Conservation (phyloP, 2,888 invertebrate genomes). For the Gonocerus acuteangulatus region DNA sequence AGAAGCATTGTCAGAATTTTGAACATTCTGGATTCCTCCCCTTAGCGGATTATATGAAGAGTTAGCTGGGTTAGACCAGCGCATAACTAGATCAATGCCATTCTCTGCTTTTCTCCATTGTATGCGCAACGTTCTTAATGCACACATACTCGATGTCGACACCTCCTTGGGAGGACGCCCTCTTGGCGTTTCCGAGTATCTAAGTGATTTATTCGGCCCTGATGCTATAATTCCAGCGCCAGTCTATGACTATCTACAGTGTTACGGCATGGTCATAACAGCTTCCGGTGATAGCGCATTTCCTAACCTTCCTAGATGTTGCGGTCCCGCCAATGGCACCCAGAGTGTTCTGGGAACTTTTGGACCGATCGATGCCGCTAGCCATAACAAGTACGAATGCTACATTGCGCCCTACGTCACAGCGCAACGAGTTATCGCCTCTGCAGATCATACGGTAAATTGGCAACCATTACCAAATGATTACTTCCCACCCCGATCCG, state of each 20-base stretch:
- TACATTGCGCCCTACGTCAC: background rate
- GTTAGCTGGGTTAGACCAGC: background rate
- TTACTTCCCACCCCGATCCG: background rate
- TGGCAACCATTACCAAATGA: background rate
- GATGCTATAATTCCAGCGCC: background rate
- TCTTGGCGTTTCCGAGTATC: background rate
- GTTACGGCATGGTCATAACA: background rate
- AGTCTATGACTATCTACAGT: constrained; percentile 1
- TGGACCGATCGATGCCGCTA: background rate
- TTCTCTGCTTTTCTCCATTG: background rate
- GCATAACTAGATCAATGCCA: background rate
- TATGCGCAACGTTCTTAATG: background rate
- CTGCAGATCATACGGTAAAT: background rate
- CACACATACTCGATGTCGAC: background rate
- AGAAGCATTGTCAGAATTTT: background rate
- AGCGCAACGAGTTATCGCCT: background rate
- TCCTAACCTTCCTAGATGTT: background rate
- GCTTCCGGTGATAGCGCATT: background rate
- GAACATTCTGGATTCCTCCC: background rate
- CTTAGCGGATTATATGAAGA: background rate
- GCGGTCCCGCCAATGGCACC: background rate
- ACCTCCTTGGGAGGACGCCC: background rate
- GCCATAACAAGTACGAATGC: constrained; percentile 5
- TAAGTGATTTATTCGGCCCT: background rate
- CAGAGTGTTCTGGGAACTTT: background rate